Base-by-base conservation (phyloP, 2,888 invertebrate species). In the Trichopoda pennipes region DNA sequence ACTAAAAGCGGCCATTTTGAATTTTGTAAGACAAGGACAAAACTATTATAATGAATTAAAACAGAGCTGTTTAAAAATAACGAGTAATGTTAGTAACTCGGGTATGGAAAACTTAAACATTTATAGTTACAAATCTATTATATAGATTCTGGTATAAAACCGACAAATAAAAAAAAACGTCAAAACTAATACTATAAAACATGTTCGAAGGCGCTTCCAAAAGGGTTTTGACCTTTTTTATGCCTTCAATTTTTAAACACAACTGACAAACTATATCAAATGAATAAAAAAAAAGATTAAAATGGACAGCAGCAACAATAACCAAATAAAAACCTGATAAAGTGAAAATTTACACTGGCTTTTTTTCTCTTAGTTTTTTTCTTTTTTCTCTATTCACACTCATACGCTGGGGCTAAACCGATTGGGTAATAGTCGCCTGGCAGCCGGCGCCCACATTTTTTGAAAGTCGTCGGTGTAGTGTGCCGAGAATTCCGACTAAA, bases 1-100 rank as follows among this genome's bases (percentile, higher is more conserved):
- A 55, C 44, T 28, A 76, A 60, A 2, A 21, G 28, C 77, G 49
- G 81, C 81, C 81, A 81, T 81, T 77, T 81, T 81, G 81, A 68
- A 68, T 81, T 73, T 63, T 28, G 72, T n/a, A 21, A 10, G 44
- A 80, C 17, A 47, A 55, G 44, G 70, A 55, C 16, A 60, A 38
- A 2, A 10, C 1, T 12, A 61, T n/a, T 9, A n/a, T 7, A n/a
- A 16, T 19, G 1, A 9, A 3, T 7, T 17, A 60, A 73, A 28
- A 32, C 70, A 42, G 78, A 12, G 64, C 12, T 16, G 72, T 9
- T 44, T 0, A 14, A 61, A 14, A 9, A 8, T 19, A 73, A 47
- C 72, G 66, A 79, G 3, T 61, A 53, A 35, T 66, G 28, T 44
- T n/a, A n/a, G n/a, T 79, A 61, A 38, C 35, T 23, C 56, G 7